Percentiles rank a stretch among this genome's conserved stretches.
These are phyloP conservation scores for Saccostrea cuccullata DNA, from an alignment of 1,140 invertebrate genomes.

Conservation along the genomic window DNA sequence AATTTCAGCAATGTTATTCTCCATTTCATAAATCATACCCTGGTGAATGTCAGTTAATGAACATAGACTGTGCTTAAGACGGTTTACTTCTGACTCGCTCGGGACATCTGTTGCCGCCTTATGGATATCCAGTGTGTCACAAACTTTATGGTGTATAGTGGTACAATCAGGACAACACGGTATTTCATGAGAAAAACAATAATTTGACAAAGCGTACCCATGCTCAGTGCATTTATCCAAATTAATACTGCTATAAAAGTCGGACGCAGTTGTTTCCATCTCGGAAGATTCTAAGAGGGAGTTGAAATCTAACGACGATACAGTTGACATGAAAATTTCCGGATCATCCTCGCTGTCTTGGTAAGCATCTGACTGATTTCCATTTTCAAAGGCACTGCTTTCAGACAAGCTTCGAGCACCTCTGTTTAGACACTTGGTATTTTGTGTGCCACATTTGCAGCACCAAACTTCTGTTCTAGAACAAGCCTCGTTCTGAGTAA, in stretches of 20 bases:
- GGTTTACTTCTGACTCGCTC: background rate
- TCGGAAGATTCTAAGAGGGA: background rate
- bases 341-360: background rate
- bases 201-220: background rate
- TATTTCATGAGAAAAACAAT: background rate
- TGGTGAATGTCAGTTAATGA: background rate
- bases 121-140: background rate
- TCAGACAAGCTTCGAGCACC: background rate
- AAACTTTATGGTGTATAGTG: background rate
- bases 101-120: background rate
- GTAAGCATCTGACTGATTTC: background rate
- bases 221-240: background rate
- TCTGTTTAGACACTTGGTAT: background rate
- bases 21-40: conserved; percentile 2
- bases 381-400: too few species aligned
- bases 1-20: background rate
- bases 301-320: background rate
- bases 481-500: too few species aligned
- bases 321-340: background rate
- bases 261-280: background rate
- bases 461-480: background rate
- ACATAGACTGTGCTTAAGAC: background rate
- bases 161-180: background rate
- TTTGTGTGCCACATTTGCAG: background rate
- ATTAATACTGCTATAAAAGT: background rate